These are phyloP conservation scores for Tipula vernalis DNA, from an alignment of 2,888 invertebrate genomes.

Conservation along the genomic window DNA sequence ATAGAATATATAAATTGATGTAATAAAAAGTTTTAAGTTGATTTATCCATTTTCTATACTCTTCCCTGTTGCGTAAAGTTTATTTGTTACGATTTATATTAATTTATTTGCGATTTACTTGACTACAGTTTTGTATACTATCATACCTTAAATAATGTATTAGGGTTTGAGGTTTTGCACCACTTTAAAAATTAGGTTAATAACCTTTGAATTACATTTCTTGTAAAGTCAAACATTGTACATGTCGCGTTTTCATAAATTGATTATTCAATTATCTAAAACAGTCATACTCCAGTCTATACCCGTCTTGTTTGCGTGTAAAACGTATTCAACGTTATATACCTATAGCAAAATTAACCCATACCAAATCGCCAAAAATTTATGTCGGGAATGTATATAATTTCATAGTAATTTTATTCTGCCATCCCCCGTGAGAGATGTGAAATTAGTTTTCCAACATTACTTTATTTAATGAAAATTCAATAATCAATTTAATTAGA, in stretches of 20 bases:
- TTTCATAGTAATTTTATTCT: not conserved
- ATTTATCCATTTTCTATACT: not conserved
- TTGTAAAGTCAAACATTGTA: not conserved
- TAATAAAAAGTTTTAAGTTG: not conserved
- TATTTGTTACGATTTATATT: not conserved
- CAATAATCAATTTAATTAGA: not conserved
- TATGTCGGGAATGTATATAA: too few species aligned
- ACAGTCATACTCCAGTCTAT: not conserved
- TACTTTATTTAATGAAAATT: not conserved
- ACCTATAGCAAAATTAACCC: not conserved
- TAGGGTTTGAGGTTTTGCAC: not conserved
- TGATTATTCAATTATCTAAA: not conserved
- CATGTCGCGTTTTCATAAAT: not conserved
- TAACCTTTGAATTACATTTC: not conserved
- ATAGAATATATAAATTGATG: not conserved
- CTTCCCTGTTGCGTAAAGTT: not conserved
- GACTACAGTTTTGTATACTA: not conserved
- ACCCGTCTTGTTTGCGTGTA: not conserved
- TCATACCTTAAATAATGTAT: not conserved
- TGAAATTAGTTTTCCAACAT: not conserved
- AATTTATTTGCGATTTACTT: not conserved
- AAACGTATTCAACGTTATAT: not conserved
- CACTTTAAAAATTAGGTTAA: not conserved
- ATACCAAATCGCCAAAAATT: too few species aligned
- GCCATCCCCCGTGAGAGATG: not conserved